A percentile compares a stretch with the other conserved stretches of the same genome.
Evolutionary conservation across 2,888 invertebrate genomes (phyloP).

Genomic region (Nephrotoma flavescens): DNA sequence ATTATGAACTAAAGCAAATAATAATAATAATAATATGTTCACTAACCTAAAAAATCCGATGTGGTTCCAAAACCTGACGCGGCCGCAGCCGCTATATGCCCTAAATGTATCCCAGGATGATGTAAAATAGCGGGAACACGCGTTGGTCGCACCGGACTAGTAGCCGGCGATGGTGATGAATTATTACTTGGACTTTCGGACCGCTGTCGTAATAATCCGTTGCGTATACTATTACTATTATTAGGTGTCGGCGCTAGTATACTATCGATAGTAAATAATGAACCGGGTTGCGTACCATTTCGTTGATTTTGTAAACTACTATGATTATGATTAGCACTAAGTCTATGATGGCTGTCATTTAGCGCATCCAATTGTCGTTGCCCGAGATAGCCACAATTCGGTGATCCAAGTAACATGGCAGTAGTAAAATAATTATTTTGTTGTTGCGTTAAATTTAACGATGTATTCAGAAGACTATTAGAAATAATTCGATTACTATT

Average conservation of each 20-base stretch:
- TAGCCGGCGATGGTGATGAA: constrained; percentile 38
- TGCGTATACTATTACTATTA: neutral
- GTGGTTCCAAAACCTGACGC: constrained; percentile 47
- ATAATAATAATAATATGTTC: no score
- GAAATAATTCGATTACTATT: constrained; percentile 9
- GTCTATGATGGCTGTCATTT: constrained; percentile 21
- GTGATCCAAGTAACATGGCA: constrained; percentile 31
- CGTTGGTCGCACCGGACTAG: constrained; percentile 32
- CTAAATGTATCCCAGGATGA: constrained; percentile 40
- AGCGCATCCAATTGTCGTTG: constrained; percentile 27
- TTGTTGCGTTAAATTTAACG: neutral
- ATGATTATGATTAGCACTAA: constrained; percentile 6
- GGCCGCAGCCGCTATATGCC: constrained; percentile 48
- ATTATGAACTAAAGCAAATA: no score
- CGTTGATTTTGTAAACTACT: constrained; percentile 6
- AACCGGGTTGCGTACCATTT: constrained; percentile 33
- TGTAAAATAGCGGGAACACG: constrained; percentile 33
- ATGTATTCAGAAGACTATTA: constrained; percentile 15
- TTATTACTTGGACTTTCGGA: constrained; percentile 31
- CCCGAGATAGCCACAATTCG: constrained; percentile 30
- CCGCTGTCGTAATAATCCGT: constrained; percentile 17
- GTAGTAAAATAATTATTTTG: constrained; percentile 24
- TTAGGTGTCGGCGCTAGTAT: constrained; percentile 58
- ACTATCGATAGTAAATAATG: constrained; percentile 75
- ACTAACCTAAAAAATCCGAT: constrained; percentile 69